phyloP scores from a whole-genome alignment of 2,888 invertebrate genomes.

The Quadriops clusia region DNA sequence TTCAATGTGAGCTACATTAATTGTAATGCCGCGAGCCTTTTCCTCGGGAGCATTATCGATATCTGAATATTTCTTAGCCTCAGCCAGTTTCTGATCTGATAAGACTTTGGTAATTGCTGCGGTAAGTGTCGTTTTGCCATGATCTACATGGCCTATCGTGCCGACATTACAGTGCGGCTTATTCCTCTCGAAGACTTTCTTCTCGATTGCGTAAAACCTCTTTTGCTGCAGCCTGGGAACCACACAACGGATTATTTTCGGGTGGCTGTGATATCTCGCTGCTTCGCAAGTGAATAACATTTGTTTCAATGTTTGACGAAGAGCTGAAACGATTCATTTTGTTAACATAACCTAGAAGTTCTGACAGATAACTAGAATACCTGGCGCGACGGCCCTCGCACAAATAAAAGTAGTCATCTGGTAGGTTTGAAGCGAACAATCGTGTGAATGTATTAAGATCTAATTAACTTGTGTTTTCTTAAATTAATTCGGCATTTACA shows the following conservation, averaged over 20 bases:
- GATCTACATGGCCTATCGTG: conserved; percentile 97
- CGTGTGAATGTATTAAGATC: no score
- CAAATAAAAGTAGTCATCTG: conserved; percentile 30
- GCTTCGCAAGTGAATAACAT: conserved; percentile 32
- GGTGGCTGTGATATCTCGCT: conserved; percentile 30
- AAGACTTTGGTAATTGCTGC: conserved; percentile 94
- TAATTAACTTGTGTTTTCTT: no score
- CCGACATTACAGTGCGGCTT: conserved; percentile 97
- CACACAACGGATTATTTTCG: conserved; percentile 26
- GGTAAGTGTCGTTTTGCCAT: conserved; percentile 95
- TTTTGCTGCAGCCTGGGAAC: conserved; percentile 33
- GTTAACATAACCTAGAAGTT: conserved; percentile 14
- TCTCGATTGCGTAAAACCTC: conserved; percentile 53
- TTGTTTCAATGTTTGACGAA: conserved; percentile 35
- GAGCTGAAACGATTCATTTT: conserved; percentile 31
- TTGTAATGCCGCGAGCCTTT: conserved; percentile 90
- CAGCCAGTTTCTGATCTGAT: conserved; percentile 73
- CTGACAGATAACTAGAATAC: conserved; percentile 18
- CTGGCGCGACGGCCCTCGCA: conserved; percentile 27
- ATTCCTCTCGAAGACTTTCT: conserved; percentile 63
- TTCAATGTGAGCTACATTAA: conserved; percentile 92
- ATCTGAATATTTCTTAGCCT: conserved; percentile 77
- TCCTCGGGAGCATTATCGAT: conserved; percentile 98
- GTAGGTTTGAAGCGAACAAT: no score
- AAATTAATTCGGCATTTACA: no score